phyloP scores from a whole-genome alignment of 1,140 invertebrate genomes.

The Gyrodactylus salaris region DNA sequence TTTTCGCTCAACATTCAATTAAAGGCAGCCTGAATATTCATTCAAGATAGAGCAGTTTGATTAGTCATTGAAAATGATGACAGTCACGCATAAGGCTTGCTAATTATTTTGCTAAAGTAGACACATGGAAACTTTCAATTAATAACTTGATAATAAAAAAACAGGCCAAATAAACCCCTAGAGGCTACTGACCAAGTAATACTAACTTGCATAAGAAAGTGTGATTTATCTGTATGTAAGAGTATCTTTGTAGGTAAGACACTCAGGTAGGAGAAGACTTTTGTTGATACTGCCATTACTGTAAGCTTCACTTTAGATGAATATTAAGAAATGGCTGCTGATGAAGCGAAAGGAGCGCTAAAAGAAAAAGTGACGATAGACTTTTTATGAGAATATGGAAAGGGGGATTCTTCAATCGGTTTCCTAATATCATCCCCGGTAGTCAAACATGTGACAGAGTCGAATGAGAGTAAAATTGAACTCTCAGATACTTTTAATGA shows the following conservation, averaged over 20 bases:
- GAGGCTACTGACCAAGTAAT: neutral
- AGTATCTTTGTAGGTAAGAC: neutral
- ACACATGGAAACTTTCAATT: neutral
- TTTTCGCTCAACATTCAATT: too few relatives aligned
- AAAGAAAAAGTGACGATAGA: neutral
- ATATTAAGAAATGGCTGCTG: neutral
- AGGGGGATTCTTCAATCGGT: too few relatives aligned
- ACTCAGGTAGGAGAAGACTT: neutral
- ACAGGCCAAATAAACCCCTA: neutral
- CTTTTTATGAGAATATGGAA: neutral
- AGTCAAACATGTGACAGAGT: too few relatives aligned
- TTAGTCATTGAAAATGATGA: too few relatives aligned
- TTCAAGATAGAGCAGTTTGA: too few relatives aligned
- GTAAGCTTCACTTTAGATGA: neutral
- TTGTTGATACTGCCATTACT: neutral
- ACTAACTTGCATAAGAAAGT: neutral
- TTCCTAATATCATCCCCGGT: too few relatives aligned
- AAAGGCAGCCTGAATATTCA: too few relatives aligned
- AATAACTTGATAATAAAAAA: neutral
- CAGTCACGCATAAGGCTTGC: too few relatives aligned
- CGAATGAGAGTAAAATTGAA: too few relatives aligned
- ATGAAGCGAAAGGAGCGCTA: neutral
- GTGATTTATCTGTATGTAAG: neutral
- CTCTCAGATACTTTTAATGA: too few relatives aligned
- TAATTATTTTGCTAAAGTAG: too few relatives aligned